Percentiles rank a stretch among this genome's conserved stretches.
Conservation (phyloP, 2,888 invertebrate species). For the Smittia sp. region DNA sequence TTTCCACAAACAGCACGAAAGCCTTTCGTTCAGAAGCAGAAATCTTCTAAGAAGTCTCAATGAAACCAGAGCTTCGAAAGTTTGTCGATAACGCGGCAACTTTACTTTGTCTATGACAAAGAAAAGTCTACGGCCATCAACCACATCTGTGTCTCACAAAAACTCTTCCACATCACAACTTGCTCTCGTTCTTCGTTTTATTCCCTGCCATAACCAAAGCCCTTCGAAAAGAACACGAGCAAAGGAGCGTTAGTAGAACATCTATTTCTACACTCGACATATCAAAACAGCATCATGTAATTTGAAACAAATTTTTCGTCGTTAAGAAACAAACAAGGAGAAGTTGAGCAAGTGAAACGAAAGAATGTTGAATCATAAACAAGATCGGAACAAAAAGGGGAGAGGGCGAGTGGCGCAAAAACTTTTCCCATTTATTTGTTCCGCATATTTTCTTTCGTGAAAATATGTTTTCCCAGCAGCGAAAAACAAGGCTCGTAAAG, state of each 20-base stretch:
- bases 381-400: conserved; percentile 19
- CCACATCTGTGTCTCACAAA: conserved; percentile 34
- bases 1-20: too few relatives aligned
- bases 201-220: neutral
- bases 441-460: conserved; percentile 23
- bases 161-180: neutral
- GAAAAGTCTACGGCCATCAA: conserved; percentile 30
- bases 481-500: neutral
- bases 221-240: too few relatives aligned
- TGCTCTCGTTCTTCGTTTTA: neutral
- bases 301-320: conserved; percentile 34
- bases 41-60: too few relatives aligned
- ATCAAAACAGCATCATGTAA: conserved; percentile 36
- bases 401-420: neutral
- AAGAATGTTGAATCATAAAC: conserved; percentile 28
- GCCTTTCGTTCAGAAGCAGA: too few relatives aligned
- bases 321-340: conserved; percentile 14
- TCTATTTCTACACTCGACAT: conserved; percentile 22
- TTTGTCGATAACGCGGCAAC: neutral
- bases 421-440: conserved; percentile 39
- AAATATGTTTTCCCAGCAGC: neutral
- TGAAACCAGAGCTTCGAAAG: too few relatives aligned
- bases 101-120: neutral
- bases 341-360: neutral
- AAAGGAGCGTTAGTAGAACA: neutral